Conservation (phyloP, 2,888 invertebrate species). For the Megalurothrips usitatus region DNA sequence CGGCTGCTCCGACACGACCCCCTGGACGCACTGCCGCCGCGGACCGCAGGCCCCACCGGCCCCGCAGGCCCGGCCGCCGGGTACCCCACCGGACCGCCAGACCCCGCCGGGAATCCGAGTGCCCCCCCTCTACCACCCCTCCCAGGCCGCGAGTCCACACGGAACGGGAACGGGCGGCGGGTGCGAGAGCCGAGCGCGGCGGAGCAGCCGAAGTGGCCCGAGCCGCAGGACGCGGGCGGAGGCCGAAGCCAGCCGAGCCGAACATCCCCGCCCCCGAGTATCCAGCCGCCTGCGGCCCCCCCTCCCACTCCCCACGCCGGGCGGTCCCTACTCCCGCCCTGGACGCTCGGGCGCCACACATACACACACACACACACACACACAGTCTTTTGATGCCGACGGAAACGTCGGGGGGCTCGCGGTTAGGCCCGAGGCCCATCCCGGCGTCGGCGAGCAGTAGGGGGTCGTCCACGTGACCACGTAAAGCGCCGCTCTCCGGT, state of each 20-base stretch:
- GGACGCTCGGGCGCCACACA: no score
- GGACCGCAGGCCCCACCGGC: background rate
- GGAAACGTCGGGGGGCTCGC: background rate
- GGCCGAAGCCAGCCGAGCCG: background rate
- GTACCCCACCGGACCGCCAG: no score
- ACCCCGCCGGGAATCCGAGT: no score
- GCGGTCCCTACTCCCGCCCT: no score
- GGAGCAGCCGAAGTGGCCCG: background rate
- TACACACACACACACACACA: no score
- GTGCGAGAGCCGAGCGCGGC: no score
- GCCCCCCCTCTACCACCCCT: background rate
- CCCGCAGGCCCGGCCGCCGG: no score
- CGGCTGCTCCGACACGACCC: background rate
- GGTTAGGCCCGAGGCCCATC: no score
- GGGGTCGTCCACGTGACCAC: background rate
- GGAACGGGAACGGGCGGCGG: no score
- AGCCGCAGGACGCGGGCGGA: background rate
- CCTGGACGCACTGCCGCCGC: constrained; percentile 19
- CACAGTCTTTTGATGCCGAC: background rate
- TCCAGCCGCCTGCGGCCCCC: no score
- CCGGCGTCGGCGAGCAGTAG: background rate
- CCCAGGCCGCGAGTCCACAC: background rate
- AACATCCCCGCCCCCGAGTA: background rate
- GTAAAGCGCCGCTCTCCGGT: no score
- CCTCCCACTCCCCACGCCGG: no score